phyloP scores from a whole-genome alignment of 2,113 vertebrate genomes.

The Sander lucioperca region DNA sequence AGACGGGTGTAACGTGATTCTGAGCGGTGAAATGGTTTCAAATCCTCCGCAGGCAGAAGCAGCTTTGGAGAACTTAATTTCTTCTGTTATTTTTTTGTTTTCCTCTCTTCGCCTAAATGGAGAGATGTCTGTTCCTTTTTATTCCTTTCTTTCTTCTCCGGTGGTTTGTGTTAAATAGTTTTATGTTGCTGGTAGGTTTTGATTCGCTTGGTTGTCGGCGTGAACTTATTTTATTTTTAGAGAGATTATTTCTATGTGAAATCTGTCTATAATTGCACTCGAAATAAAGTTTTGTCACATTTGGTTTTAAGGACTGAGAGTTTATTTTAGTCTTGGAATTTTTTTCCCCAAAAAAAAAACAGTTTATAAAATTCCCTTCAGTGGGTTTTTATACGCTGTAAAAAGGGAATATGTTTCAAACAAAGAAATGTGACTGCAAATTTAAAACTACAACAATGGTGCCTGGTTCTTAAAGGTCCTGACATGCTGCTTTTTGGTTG shows the following conservation, averaged over 20 bases:
- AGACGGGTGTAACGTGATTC: too few species aligned
- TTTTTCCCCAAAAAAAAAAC: neutral
- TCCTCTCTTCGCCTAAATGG: too few species aligned
- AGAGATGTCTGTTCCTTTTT: too few species aligned
- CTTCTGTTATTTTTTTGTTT: too few species aligned
- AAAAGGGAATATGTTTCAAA: too few species aligned
- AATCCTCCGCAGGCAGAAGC: too few species aligned
- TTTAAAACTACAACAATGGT: too few species aligned
- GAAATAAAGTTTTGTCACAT: conserved; percentile 74
- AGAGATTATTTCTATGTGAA: conserved; percentile 43
- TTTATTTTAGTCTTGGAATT: conserved; percentile 12
- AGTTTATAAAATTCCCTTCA: neutral
- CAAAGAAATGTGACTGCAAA: too few species aligned
- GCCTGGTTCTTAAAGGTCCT: too few species aligned
- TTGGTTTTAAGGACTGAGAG: conserved; percentile 40
- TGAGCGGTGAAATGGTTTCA: too few species aligned
- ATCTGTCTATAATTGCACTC: conserved; percentile 69
- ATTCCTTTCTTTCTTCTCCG: neutral
- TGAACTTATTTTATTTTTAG: conserved; percentile 26
- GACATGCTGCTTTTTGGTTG: too few species aligned
- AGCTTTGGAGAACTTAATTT: too few species aligned
- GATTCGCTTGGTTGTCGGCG: conserved; percentile 4
- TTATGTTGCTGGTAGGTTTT: conserved; percentile 11
- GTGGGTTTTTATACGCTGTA: neutral
- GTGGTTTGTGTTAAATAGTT: conserved; percentile 25